A percentile compares a stretch with the other conserved stretches of the same genome.
Evolutionary conservation across 2,113 vertebrate species (phyloP).

Genomic region (Eubucco bourcierii): DNA sequence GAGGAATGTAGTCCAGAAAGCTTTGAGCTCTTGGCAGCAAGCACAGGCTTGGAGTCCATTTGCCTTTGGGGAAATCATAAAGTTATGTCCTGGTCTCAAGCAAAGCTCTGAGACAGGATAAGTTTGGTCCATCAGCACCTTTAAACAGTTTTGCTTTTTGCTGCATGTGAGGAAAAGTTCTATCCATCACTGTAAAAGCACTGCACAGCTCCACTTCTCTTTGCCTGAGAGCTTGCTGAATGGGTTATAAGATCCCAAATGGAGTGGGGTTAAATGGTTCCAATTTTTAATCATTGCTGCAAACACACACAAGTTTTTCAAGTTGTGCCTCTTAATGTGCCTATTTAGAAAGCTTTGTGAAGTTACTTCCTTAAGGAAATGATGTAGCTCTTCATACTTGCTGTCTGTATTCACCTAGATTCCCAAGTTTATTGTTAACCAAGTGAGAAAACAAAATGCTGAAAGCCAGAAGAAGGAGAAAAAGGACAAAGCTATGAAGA

Average conservation of each 20-base stretch:
- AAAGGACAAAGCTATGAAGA: constrained; percentile 86
- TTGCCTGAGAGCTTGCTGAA: not conserved
- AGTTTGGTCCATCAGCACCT: not conserved
- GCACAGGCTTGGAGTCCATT: not conserved
- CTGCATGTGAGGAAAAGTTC: not conserved
- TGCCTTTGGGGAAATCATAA: not conserved
- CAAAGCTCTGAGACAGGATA: not conserved
- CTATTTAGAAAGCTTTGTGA: not conserved
- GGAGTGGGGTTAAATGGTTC: not conserved
- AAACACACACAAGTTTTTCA: not conserved
- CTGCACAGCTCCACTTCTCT: not conserved
- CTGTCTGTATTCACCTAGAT: constrained; percentile 76
- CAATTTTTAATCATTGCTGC: not conserved
- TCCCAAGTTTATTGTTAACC: constrained; percentile 93
- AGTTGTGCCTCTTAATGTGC: not conserved
- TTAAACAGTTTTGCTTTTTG: not conserved
- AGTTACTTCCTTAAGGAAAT: not conserved
- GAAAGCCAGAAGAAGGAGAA: constrained; percentile 86
- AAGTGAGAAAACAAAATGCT: constrained; percentile 91
- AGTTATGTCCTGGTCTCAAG: not conserved
- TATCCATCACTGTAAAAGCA: not conserved
- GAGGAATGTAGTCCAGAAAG: not conserved
- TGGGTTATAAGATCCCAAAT: not conserved
- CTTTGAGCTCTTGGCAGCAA: not conserved
- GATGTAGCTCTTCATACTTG: not conserved